Conservation (phyloP, 2,888 invertebrate genomes). For the Galerucella calmariensis region DNA sequence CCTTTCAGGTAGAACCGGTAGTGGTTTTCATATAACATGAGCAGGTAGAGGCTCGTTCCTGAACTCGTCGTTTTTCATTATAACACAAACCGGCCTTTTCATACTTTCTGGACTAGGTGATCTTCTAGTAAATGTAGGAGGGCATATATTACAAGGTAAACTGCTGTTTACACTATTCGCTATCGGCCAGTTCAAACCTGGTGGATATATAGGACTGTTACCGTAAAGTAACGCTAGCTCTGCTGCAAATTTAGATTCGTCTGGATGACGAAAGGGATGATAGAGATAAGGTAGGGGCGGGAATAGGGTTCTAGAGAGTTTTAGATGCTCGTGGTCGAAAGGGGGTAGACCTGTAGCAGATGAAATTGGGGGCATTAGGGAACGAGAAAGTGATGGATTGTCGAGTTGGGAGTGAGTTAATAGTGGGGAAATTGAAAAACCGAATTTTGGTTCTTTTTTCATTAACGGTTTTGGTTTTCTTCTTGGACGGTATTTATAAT, state of each 20-base stretch:
- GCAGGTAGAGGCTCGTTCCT: constrained; percentile 67
- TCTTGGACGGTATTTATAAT: constrained; percentile 90
- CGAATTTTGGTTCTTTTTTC: constrained; percentile 82
- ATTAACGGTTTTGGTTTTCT: constrained; percentile 87
- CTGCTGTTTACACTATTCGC: constrained; percentile 50
- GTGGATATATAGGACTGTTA: constrained; percentile 68
- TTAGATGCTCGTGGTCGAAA: constrained; percentile 69
- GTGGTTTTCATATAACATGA: constrained; percentile 87
- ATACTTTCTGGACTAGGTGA: constrained; percentile 62
- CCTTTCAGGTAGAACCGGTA: constrained; percentile 82
- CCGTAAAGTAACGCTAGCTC: constrained; percentile 76
- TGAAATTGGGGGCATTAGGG: constrained; percentile 64
- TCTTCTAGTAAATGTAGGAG: constrained; percentile 61
- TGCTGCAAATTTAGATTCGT: constrained; percentile 73
- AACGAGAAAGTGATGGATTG: constrained; percentile 65
- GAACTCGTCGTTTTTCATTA: constrained; percentile 71
- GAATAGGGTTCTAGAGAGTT: constrained; percentile 75
- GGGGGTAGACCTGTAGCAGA: constrained; percentile 67
- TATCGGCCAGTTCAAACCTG: constrained; percentile 63
- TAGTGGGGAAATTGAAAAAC: constrained; percentile 74
- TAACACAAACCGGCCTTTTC: constrained; percentile 72
- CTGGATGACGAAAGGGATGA: constrained; percentile 70
- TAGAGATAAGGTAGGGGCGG: constrained; percentile 80
- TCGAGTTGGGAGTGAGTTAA: constrained; percentile 68
- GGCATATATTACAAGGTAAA: constrained; percentile 62